Evolutionary conservation across 53 echinoderm and acorn worm species (phyloP), one percentile per base, ranked within the genome.

Genomic region (Mesocentrotus franciscanus): DNA sequence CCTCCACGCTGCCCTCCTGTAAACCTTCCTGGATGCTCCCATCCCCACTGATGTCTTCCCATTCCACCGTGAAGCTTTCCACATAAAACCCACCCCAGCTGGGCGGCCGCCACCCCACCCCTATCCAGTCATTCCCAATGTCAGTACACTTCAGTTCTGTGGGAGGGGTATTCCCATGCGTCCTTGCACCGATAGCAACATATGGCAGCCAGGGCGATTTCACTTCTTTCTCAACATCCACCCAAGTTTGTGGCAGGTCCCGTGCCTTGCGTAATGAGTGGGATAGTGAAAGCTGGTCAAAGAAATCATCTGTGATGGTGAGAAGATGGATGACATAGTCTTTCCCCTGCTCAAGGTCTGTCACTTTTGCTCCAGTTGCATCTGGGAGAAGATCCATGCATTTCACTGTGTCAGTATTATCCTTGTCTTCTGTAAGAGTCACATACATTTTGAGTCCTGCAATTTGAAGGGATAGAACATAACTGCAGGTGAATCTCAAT

Each of bases 241-340:
- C 94, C 97, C 97, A 97, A 33, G 95, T 90, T 17, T 95, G 92
- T 4, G 97, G 95, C 60, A 97, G 95, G 60, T 76, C 89, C 22
- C 95, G 66, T 27, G 71, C 75, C 39, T 95, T 94, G 27, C 92
- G 71, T 20, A 76, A 58, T 0, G 95, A 95, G 56, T 89, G 68
- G 27, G 96, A 76, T 8, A 57, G 24, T 13, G 95, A 49, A 10
- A 90, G 96, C 61, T 95, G 79, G 30, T 97, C 94, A 74, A 97
- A 97, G 92, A 95, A 97, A 62, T 97, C 97, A 76, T 97, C 97
- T 17, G 97, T 97, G 85, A 97, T 92, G 35, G 97, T 95, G 59
- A 97, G 95, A 4, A 97, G 95, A 68, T 97, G 94, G 33, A 97
- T 61, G 70, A 92, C 61, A 90, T 97, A 97, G 30, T 74, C 71